These are phyloP conservation scores for Microchrysa polita DNA, from an alignment of 2,888 invertebrate genomes.

Conservation along the genomic window DNA sequence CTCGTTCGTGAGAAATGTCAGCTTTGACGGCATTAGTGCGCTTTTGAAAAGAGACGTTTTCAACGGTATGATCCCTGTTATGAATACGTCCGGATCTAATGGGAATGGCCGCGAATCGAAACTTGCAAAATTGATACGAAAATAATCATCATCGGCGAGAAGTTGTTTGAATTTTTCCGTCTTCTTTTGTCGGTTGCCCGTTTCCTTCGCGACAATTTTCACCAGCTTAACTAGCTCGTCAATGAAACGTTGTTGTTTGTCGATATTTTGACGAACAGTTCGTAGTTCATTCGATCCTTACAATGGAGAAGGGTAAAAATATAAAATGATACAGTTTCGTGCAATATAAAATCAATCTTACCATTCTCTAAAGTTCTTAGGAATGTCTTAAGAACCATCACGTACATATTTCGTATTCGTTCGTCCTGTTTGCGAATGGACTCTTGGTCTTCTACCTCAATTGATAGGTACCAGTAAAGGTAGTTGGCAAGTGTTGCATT, in stretches of 20 bases:
- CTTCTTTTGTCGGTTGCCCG: conserved; percentile 91
- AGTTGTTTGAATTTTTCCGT: conserved; percentile 87
- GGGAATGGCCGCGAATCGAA: conserved; percentile 95
- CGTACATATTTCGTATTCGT: conserved; percentile 83
- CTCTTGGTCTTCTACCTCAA: conserved; percentile 93
- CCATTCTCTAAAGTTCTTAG: conserved; percentile 76
- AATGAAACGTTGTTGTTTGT: conserved; percentile 89
- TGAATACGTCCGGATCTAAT: conserved; percentile 88
- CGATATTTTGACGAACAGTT: conserved; percentile 78
- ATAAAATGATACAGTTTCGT: neutral
- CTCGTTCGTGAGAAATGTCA: conserved; percentile 86
- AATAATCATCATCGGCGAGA: conserved; percentile 80
- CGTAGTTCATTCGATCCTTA: conserved; percentile 75
- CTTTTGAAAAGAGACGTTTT: conserved; percentile 96
- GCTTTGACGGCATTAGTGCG: conserved; percentile 90
- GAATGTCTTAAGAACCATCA: conserved; percentile 88
- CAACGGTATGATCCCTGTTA: conserved; percentile 87
- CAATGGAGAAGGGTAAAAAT: no score
- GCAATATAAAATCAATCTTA: conserved; percentile 51
- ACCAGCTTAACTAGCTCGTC: conserved; percentile 89
- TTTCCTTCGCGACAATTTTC: conserved; percentile 88
- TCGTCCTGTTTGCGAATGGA: conserved; percentile 76
- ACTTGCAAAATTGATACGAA: conserved; percentile 86
- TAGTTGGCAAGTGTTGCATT: conserved; percentile 94
- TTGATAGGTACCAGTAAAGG: conserved; percentile 95